phyloP scores from a whole-genome alignment of 2,888 invertebrate species.

The Himalopsyche japonica region DNA sequence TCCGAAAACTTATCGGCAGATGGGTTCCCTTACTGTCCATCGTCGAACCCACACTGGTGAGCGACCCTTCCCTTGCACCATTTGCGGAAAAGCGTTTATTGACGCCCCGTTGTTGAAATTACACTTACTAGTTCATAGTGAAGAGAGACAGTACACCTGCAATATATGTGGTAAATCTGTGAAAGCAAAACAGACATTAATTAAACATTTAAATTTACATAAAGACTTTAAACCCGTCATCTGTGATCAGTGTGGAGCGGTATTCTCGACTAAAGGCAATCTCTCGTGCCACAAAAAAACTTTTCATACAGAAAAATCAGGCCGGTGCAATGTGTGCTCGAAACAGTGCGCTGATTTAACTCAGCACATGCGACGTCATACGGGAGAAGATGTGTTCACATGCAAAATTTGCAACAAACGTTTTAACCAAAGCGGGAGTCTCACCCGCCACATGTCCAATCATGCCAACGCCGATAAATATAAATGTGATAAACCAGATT shows the following conservation, averaged over 20 bases:
- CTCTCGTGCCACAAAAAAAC: conserved; percentile 28
- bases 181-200: conserved; percentile 58
- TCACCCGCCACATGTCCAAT: conserved; percentile 25
- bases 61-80: conserved; percentile 52
- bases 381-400: conserved; percentile 56
- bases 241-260: conserved; percentile 54
- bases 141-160: conserved; percentile 61
- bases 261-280: conserved; percentile 54
- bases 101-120: conserved; percentile 47
- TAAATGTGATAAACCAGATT: conserved; percentile 16
- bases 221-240: conserved; percentile 53
- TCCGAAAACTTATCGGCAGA: conserved; percentile 14
- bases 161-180: conserved; percentile 59
- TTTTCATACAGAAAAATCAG: conserved; percentile 33
- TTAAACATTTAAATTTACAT: conserved; percentile 55
- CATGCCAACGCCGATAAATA: conserved; percentile 19
- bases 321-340: conserved; percentile 55
- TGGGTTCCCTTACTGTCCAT: conserved; percentile 28
- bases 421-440: conserved; percentile 14
- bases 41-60: conserved; percentile 53
- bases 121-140: conserved; percentile 52
- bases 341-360: conserved; percentile 61
- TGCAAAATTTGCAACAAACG: conserved; percentile 43
- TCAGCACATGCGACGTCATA: conserved; percentile 62
- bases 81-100: conserved; percentile 42